These are phyloP conservation scores for Mythimna albipuncta DNA, from an alignment of 2,888 invertebrate genomes.

Conservation along the genomic window DNA sequence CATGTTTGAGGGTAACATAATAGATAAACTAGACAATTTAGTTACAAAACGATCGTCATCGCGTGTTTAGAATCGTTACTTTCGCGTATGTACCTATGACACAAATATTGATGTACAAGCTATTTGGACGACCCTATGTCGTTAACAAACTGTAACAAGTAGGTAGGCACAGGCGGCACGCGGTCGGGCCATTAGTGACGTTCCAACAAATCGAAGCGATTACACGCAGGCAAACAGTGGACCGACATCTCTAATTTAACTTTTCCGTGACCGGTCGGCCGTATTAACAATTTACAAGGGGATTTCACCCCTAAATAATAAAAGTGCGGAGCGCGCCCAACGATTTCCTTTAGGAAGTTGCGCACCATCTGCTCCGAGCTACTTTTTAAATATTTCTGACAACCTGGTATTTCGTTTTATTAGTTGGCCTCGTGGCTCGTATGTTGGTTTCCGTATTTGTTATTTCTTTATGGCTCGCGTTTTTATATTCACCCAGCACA, in stretches of 20 bases:
- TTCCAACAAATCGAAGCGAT: conserved; percentile 79
- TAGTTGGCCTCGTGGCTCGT: conserved; percentile 44
- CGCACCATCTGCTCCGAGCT: conserved; percentile 71
- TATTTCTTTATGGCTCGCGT: conserved; percentile 49
- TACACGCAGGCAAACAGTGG: conserved; percentile 76
- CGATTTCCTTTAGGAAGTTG: conserved; percentile 79
- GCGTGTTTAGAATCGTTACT: conserved; percentile 33
- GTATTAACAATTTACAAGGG: conserved; percentile 82
- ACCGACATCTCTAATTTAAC: conserved; percentile 82
- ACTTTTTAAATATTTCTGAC: conserved; percentile 78
- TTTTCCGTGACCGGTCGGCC: conserved; percentile 83
- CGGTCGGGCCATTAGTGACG: conserved; percentile 72
- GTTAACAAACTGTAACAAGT: conserved; percentile 58
- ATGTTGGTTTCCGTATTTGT: conserved; percentile 54
- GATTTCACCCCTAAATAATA: conserved; percentile 85
- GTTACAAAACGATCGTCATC: conserved; percentile 20
- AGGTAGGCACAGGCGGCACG: conserved; percentile 59
- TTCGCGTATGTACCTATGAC: conserved; percentile 24
- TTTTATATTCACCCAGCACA: conserved; percentile 52
- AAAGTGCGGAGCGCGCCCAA: conserved; percentile 77
- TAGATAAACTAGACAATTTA: conserved; percentile 16
- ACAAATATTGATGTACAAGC: conserved; percentile 42
- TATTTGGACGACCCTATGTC: conserved; percentile 54
- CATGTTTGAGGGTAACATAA: not conserved
- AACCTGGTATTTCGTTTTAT: conserved; percentile 70